These are phyloP conservation scores for Dendrocopos noguchii DNA, from an alignment of 2,113 vertebrate genomes.

Conservation along the genomic window DNA sequence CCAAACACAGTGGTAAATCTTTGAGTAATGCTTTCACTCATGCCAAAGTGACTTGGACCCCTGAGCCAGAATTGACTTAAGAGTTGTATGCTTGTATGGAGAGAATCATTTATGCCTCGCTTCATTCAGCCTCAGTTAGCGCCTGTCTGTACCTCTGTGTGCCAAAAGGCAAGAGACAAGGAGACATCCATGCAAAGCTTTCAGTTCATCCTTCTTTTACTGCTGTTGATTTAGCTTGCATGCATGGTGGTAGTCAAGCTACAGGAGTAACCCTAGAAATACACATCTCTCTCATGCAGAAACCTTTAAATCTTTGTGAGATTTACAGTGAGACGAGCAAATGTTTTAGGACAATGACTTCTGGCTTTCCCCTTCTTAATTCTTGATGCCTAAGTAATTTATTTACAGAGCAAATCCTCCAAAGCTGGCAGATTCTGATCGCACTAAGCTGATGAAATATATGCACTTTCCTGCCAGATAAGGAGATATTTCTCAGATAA, in stretches of 20 bases:
- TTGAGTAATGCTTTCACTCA: constrained; percentile 10
- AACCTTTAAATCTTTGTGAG: neutral
- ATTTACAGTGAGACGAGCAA: constrained; percentile 22
- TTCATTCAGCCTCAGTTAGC: neutral
- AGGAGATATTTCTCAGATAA: constrained; percentile 19
- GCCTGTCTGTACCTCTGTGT: neutral
- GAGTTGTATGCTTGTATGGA: neutral
- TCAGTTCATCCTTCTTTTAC: neutral
- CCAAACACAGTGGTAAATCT: neutral
- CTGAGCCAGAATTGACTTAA: neutral
- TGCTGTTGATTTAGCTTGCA: neutral
- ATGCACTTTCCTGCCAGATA: neutral
- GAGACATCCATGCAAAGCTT: neutral
- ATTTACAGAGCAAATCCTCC: constrained; percentile 3
- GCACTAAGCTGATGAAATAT: neutral
- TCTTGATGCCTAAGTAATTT: neutral
- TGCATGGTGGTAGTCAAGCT: neutral
- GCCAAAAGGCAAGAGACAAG: neutral
- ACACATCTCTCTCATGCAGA: neutral
- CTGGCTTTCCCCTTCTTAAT: neutral
- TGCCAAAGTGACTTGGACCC: neutral
- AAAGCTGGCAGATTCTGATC: neutral
- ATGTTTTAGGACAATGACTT: neutral
- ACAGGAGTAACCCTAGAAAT: neutral
- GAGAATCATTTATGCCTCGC: neutral